Base-by-base conservation (phyloP, 2,113 vertebrate species). In the Sceloporus tristichus region DNA sequence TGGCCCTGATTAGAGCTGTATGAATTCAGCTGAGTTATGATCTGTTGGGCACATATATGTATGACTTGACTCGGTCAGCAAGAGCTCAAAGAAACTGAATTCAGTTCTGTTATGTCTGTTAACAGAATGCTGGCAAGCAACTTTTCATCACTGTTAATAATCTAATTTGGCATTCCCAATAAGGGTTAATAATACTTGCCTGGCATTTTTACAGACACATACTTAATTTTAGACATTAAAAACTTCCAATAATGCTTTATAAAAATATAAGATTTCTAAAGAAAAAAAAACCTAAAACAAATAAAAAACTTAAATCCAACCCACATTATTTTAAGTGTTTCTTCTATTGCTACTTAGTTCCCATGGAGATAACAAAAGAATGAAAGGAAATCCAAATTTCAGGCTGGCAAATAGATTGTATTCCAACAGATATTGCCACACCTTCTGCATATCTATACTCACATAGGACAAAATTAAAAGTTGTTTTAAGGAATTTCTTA, bases 101-200 rank as follows among this genome's bases (percentile, higher is more conserved):
- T 66, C 59, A 53, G 29, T 38, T 42, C 73, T 88, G 59, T 83
- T 77, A 88, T 78, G 71, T 83, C 74, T 88, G 80, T 77, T 88
- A 77, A 56, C 79, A 76, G 80, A 83, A 84, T 56, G 65, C 81
- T 84, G 73, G 82, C 62, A 88, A 78, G 73, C 25, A 65, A 84
- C 62, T 84, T 84, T 88, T 88, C 87, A 88, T 54, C 62, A 70
- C n/a, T 78, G 48, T 56, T 84, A 77, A 88, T 88, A 84, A 88
- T 84, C 73, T 84, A 78, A 86, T 86, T 86, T 86, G 85, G 85
- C 85, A 53, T 25, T 79, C 75, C 75, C 75, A 86, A 78, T 78
- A 88, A 77, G 59, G 74, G 74, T 88, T 84, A 84, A 88, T 88
- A 83, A 88, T 88, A 56, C 62, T 88, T 88, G 81, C 81, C 81